Evolutionary conservation across 1,140 invertebrate genomes (phyloP).

Genomic region (Neodiprion lecontei): DNA sequence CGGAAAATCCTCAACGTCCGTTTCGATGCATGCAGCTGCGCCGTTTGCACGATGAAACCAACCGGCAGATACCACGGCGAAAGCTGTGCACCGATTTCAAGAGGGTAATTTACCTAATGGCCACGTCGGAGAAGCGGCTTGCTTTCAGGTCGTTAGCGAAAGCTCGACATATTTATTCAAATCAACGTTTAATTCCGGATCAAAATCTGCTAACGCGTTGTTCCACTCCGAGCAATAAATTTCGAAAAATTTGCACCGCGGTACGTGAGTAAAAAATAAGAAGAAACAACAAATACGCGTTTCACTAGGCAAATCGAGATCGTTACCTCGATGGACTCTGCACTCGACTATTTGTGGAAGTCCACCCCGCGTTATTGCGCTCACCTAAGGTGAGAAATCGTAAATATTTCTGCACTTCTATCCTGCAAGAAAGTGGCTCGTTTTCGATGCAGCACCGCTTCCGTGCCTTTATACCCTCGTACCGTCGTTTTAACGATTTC

Average conservation of each 20-base stretch:
- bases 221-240: neutral
- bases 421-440: neutral
- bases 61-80: neutral
- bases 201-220: neutral
- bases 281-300: neutral
- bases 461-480: neutral
- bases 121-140: neutral
- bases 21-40: neutral
- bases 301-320: neutral
- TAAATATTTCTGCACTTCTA: neutral
- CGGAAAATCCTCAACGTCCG: neutral
- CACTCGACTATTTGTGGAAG: too few relatives aligned
- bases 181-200: neutral
- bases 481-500: neutral
- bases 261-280: too few relatives aligned
- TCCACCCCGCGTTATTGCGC: too few relatives aligned
- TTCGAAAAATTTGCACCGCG: neutral
- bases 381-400: too few relatives aligned
- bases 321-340: neutral
- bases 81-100: neutral
- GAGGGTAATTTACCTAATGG: conserved; percentile 2
- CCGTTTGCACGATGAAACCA: neutral
- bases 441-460: neutral
- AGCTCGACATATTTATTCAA: neutral
- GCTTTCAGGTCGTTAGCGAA: neutral